phyloP scores from a whole-genome alignment of 2,113 vertebrate species.

The Falcunculus frontatus region DNA sequence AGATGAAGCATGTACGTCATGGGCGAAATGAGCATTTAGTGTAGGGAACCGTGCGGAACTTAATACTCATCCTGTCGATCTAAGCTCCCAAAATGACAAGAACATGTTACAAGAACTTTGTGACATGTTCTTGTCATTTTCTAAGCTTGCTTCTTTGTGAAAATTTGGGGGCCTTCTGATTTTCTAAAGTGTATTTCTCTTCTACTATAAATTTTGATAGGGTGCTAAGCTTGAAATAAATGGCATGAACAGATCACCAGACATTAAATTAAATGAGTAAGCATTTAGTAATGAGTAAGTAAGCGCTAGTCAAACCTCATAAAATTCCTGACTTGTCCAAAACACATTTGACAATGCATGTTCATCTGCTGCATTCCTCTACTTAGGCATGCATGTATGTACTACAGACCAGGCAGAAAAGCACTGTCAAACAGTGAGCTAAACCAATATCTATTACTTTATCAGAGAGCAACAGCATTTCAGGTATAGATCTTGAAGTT shows the following conservation, averaged over 20 bases:
- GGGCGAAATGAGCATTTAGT: not conserved
- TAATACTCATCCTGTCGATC: not conserved
- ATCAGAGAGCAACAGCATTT: not conserved
- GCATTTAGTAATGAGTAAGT: too few species aligned
- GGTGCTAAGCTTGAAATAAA: not conserved
- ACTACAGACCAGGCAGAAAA: not conserved
- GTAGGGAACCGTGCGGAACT: not conserved
- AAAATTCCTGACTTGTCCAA: not conserved
- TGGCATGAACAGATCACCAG: not conserved
- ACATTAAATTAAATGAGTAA: not conserved
- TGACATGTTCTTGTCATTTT: not conserved
- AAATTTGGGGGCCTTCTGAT: not conserved
- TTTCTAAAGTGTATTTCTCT: not conserved
- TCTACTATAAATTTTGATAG: not conserved
- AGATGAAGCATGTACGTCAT: not conserved
- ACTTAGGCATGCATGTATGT: not conserved
- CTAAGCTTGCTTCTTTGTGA: not conserved
- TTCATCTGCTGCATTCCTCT: not conserved
- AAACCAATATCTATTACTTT: not conserved
- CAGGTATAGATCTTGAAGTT: not conserved
- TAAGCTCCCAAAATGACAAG: not conserved
- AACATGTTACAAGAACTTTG: not conserved
- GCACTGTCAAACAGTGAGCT: not conserved
- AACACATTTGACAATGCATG: not conserved
- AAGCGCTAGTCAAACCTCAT: not conserved